Evolutionary conservation across 2,797 vertebrate species (phyloP).

Genomic region (Neosilurus mollespiculum): DNA sequence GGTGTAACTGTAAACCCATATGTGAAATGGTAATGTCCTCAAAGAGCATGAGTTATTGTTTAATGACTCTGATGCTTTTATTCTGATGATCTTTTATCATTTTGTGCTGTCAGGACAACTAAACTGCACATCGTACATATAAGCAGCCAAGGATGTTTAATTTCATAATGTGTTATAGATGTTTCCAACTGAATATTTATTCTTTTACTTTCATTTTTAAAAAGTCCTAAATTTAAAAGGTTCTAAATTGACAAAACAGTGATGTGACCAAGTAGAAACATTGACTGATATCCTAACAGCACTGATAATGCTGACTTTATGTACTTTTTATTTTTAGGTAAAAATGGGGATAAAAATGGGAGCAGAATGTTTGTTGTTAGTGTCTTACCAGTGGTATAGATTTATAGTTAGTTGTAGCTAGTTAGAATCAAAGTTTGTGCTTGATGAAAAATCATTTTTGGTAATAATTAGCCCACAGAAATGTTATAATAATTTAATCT

Average conservation of each 20-base stretch:
- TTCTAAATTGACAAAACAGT: background rate
- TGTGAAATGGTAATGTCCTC: conserved; percentile 85
- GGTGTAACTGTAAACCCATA: conserved; percentile 85
- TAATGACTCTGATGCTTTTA: background rate
- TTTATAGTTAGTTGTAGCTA: background rate
- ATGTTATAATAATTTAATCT: background rate
- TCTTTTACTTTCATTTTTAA: background rate
- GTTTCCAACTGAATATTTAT: background rate
- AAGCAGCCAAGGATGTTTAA: too few species aligned
- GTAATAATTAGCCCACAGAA: background rate
- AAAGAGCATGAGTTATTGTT: background rate
- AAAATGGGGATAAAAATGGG: background rate
- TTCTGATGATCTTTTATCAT: background rate
- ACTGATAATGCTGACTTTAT: background rate
- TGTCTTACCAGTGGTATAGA: background rate
- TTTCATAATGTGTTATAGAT: background rate
- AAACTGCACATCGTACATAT: background rate
- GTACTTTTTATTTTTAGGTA: background rate
- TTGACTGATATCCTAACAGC: background rate
- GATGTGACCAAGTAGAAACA: background rate
- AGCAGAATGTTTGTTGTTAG: background rate
- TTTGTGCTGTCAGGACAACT: background rate
- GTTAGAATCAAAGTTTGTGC: background rate
- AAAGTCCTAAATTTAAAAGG: background rate
- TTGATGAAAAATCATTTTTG: background rate